Conservation (phyloP, 2,113 vertebrate genomes). For the Nycticebus coucang region DNA sequence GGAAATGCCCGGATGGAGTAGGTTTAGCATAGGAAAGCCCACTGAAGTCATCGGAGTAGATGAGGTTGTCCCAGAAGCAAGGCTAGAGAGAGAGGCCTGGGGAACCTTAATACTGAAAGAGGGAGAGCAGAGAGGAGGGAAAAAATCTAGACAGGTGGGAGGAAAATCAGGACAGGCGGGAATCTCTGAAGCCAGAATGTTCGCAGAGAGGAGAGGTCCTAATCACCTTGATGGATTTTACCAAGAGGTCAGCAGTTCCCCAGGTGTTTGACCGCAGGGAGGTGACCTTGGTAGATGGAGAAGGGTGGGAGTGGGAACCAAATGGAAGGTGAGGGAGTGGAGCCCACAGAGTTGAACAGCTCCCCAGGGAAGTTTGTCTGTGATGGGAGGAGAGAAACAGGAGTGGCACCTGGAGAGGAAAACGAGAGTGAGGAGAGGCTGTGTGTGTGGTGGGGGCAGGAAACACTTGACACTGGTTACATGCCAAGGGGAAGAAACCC, state of each 20-base stretch:
- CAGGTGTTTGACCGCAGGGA: not conserved
- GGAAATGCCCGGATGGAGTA: not conserved
- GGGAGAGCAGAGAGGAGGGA: not conserved
- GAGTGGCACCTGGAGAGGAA: not conserved
- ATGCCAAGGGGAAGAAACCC: not conserved
- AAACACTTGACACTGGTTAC: not conserved
- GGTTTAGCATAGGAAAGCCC: no score
- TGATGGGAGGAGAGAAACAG: not conserved
- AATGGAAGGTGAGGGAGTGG: not conserved
- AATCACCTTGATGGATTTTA: not conserved
- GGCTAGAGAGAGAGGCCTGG: not conserved
- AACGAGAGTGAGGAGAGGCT: fast-evolving
- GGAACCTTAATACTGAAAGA: not conserved
- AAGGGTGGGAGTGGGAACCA: not conserved
- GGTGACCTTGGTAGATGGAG: not conserved
- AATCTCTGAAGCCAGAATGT: not conserved
- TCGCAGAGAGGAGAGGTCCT: not conserved
- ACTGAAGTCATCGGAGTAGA: not conserved
- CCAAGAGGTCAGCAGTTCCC: not conserved
- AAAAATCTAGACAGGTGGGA: not conserved
- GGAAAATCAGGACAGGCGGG: not conserved
- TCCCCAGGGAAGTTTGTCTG: not conserved
- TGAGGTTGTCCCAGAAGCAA: not conserved
- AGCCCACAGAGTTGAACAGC: not conserved
- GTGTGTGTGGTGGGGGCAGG: not conserved